A percentile compares a stretch with the other conserved stretches of the same genome.
Evolutionary conservation across 2,888 invertebrate genomes (phyloP).

Genomic region (Amblyjoppa proteus): DNA sequence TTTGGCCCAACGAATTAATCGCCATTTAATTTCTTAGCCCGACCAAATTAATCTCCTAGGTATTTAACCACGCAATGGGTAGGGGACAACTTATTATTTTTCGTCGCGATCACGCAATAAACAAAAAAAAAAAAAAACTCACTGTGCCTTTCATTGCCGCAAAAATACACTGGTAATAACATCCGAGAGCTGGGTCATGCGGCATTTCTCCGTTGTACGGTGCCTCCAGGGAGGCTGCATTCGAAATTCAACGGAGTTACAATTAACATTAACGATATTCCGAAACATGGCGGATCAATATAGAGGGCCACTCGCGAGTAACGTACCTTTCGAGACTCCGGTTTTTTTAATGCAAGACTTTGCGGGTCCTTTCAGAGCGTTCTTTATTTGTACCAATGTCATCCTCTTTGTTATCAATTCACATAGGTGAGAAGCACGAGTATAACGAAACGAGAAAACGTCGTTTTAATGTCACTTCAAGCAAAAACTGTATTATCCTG

Average conservation of each 20-base stretch:
- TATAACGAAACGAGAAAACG: slow-evolving; percentile 31
- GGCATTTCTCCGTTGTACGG: slow-evolving; percentile 10
- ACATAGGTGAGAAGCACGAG: not conserved
- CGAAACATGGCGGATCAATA: not conserved
- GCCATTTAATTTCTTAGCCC: too few relatives aligned
- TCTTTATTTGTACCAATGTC: slow-evolving; percentile 87
- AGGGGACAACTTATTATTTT: not conserved
- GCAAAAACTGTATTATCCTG: not conserved
- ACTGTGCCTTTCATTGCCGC: slow-evolving; percentile 12
- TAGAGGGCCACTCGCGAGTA: not conserved
- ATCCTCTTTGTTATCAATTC: slow-evolving; percentile 70
- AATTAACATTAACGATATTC: not conserved
- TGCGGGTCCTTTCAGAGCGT: slow-evolving; percentile 88
- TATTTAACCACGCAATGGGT: too few relatives aligned
- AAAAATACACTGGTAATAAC: not conserved
- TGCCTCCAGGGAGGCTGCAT: not conserved
- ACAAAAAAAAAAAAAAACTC: not conserved
- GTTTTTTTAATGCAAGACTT: slow-evolving; percentile 89
- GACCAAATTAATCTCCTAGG: not conserved
- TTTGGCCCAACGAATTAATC: too few relatives aligned
- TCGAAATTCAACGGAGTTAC: not conserved
- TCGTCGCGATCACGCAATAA: not conserved
- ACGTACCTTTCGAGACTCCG: slow-evolving; percentile 86
- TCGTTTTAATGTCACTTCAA: slow-evolving; percentile 35
- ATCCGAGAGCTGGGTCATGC: not conserved